These are phyloP conservation scores for Solenopsis invicta DNA, from an alignment of 1,140 invertebrate species.

Conservation along the genomic window DNA sequence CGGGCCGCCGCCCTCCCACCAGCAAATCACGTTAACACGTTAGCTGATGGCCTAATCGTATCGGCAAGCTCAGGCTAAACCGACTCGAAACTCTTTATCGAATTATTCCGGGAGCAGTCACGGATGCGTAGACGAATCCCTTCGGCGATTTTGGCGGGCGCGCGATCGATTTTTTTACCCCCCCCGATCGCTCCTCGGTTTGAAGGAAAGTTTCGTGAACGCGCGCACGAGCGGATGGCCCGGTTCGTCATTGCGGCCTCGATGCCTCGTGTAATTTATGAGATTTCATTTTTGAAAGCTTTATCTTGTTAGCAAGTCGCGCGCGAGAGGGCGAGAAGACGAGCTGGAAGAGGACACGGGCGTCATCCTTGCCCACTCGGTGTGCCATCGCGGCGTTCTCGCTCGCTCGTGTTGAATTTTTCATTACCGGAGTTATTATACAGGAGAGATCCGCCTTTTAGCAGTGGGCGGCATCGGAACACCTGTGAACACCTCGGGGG, in stretches of 20 bases:
- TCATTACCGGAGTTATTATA: constrained; percentile 5
- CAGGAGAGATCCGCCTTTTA: not conserved
- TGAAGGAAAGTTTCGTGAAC: constrained; percentile 8
- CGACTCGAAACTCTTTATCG: constrained; percentile 62
- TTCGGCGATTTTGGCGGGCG: constrained; percentile 4
- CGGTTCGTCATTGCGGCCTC: not conserved
- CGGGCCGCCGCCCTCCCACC: not conserved
- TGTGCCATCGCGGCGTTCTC: not conserved
- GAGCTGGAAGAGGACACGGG: no score
- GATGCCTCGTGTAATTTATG: constrained; percentile 19
- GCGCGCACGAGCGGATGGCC: not conserved
- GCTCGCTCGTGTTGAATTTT: constrained; percentile 15
- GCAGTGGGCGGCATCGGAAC: not conserved
- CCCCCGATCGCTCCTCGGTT: not conserved
- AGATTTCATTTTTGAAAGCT: constrained; percentile 41
- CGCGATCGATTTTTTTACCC: constrained; percentile 28
- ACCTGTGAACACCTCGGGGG: not conserved
- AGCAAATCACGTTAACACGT: constrained; percentile 73
- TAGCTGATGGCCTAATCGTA: constrained; percentile 76
- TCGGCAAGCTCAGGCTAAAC: constrained; percentile 43
- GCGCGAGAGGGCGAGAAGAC: not conserved
- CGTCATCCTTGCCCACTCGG: not conserved
- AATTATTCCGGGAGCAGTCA: constrained; percentile 52
- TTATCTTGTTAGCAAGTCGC: not conserved
- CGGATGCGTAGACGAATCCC: constrained; percentile 10